Percentiles rank a stretch among this genome's conserved stretches.
Evolutionary conservation across 1,140 invertebrate species (phyloP).

Genomic region (Cataglyphis hispanica): DNA sequence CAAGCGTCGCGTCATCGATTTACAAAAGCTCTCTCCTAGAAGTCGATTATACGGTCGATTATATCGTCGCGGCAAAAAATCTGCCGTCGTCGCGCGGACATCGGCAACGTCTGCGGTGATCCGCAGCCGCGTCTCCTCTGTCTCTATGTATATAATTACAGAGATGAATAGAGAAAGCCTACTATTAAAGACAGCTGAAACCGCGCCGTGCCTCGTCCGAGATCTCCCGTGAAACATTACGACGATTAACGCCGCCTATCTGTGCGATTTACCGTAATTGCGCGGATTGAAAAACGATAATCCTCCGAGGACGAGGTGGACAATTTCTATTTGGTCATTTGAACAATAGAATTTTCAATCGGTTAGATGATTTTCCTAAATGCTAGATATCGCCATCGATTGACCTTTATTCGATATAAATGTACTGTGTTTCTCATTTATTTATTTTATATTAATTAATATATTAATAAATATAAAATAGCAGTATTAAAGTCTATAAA

Average conservation of each 20-base stretch:
- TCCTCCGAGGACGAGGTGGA: slow-evolving; percentile 34
- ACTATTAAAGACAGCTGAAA: slow-evolving; percentile 50
- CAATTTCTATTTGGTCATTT: too few species aligned
- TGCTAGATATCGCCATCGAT: neutral
- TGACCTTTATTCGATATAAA: too few species aligned
- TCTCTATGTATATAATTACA: slow-evolving; percentile 49
- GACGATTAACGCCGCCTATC: slow-evolving; percentile 26
- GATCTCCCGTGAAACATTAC: slow-evolving; percentile 32
- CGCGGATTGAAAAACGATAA: slow-evolving; percentile 35
- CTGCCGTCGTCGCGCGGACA: slow-evolving; percentile 25
- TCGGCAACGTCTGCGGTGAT: slow-evolving; percentile 3
- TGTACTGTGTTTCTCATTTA: too few species aligned
- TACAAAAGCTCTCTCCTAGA: slow-evolving; percentile 17
- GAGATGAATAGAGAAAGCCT: slow-evolving; percentile 36
- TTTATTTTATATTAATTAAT: too few species aligned
- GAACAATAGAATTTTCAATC: neutral
- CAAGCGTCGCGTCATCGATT: neutral
- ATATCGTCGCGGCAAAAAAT: slow-evolving; percentile 45
- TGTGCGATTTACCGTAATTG: slow-evolving; percentile 54
- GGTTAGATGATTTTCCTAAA: neutral
- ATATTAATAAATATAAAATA: neutral
- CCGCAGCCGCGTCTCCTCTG: slow-evolving; percentile 13
- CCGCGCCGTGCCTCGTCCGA: slow-evolving; percentile 17
- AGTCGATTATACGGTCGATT: slow-evolving; percentile 42
- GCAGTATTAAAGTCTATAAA: neutral